A percentile compares a stretch with the other conserved stretches of the same genome.
Conservation (phyloP, 2,888 invertebrate genomes). For the Lycocerus yunnanus region DNA sequence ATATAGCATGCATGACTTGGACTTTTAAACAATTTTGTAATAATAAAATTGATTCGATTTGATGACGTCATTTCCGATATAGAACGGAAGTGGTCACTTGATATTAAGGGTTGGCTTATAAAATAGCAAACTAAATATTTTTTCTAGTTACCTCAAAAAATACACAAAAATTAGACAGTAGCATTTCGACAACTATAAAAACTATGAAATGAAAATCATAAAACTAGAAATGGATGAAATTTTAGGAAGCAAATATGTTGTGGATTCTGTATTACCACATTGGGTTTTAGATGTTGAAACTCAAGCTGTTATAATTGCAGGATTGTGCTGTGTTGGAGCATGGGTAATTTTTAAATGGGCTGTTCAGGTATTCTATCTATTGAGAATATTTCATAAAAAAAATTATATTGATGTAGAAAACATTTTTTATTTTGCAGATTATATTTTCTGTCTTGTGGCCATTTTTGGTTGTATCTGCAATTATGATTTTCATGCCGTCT, state of each 20-base stretch:
- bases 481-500: slow-evolving; percentile 30
- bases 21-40: slow-evolving; percentile 17
- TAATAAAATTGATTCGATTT: slow-evolving; percentile 29
- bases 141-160: neutral
- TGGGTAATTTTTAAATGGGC: slow-evolving; percentile 39
- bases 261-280: slow-evolving; percentile 15
- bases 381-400: neutral
- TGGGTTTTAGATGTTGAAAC: slow-evolving; percentile 32
- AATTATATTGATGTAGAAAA: neutral
- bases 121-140: neutral
- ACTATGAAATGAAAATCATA: neutral
- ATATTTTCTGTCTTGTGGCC: slow-evolving; percentile 38
- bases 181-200: slow-evolving; percentile 12
- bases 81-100: slow-evolving; percentile 31
- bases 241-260: neutral
- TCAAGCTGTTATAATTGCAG: slow-evolving; percentile 35
- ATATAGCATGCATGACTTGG: slow-evolving; percentile 35
- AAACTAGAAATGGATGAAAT: neutral
- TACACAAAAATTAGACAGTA: slow-evolving; percentile 19
- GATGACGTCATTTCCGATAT: slow-evolving; percentile 34
- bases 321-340: slow-evolving; percentile 37
- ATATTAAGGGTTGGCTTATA: slow-evolving; percentile 13
- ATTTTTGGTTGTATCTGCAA: slow-evolving; percentile 27
- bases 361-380: slow-evolving; percentile 30
- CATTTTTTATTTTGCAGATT: slow-evolving; percentile 29